Evolutionary conservation across 1,140 invertebrate genomes (phyloP), one percentile per base, ranked within the genome.

Genomic region (Odontomachus brunneus): DNA sequence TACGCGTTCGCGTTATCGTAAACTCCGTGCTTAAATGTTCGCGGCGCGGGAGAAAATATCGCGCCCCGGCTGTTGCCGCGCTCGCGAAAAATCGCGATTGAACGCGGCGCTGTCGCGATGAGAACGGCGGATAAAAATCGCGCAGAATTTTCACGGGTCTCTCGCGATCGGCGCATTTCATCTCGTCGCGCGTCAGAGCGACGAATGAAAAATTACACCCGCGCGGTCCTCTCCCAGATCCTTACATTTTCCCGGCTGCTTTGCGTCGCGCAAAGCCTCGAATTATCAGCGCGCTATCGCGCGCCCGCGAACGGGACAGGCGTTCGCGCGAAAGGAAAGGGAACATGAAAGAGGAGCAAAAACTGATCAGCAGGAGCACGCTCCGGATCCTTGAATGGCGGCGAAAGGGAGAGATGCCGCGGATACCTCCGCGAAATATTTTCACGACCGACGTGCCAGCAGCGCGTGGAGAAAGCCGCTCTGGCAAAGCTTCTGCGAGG

Each of bases 1-100:
- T 44, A 62, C 22, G 33, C 33, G 63, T 80, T 80, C 22, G 33
- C 33, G 63, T 80, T 80, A 80, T 80, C 75, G 12, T 71, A 71
- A 69, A 71, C 75, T 44, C 33, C 14, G 33, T 9, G 24, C n/a
- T 80, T 69, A 57, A 69, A 57, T 69, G 14, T 71, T 11, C 38
- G 9, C 38, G 38, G 9, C 3, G 38, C 44, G 33, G 53, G 44
- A 22, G 14, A 33, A 44, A 57, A 22, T 19, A 57, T 71, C 51
- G 33, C 26, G 17, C 9, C 38, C 22, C 12, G 19, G n/a, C 65
- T 69, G 59, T n/a, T 69, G 55, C 14, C 65, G 3, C 51, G n/a
- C 48, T 67, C 69, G 24, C 49, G 49, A 53, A 66, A 57, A 80
- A 80, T 80, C 69, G 57, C n/a, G 49, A 71, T 80, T 29, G 4